A percentile compares a stretch with the other conserved stretches of the same genome.
Evolutionary conservation across 2,113 vertebrate species (phyloP).

Genomic region (Castor canadensis): DNA sequence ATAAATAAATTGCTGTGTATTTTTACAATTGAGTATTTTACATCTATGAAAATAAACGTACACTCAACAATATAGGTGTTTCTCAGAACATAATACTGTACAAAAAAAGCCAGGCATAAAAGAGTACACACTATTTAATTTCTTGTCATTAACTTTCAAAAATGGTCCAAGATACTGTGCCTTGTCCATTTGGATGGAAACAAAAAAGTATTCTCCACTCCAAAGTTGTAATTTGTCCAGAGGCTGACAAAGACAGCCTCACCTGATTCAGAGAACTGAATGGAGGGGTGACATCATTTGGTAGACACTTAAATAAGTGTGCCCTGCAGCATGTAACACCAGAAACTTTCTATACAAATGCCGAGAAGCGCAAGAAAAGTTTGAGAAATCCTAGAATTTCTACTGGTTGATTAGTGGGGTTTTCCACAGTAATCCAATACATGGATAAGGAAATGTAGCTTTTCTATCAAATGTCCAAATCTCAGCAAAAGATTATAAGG

Average conservation of each 20-base stretch:
- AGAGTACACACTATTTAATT: background rate
- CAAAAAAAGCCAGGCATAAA: background rate
- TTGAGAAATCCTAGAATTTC: background rate
- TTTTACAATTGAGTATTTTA: background rate
- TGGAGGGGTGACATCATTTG: background rate
- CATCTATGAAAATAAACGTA: background rate
- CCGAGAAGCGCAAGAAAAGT: background rate
- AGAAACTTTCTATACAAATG: background rate
- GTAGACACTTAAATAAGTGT: background rate
- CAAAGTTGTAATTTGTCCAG: background rate
- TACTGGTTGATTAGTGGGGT: too few species aligned
- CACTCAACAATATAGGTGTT: background rate
- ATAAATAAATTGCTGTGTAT: background rate
- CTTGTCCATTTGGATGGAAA: background rate
- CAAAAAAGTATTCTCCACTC: background rate
- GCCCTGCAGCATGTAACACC: background rate
- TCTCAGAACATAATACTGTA: background rate
- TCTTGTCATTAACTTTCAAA: background rate
- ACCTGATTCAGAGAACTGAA: background rate
- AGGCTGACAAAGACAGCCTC: background rate
- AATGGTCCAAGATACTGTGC: background rate
- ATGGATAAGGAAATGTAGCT: background rate
- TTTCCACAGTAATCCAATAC: background rate
- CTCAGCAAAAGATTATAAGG: background rate
- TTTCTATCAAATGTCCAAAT: background rate